Conservation (phyloP, 2,888 invertebrate species). For the Oeneis ivallda region DNA sequence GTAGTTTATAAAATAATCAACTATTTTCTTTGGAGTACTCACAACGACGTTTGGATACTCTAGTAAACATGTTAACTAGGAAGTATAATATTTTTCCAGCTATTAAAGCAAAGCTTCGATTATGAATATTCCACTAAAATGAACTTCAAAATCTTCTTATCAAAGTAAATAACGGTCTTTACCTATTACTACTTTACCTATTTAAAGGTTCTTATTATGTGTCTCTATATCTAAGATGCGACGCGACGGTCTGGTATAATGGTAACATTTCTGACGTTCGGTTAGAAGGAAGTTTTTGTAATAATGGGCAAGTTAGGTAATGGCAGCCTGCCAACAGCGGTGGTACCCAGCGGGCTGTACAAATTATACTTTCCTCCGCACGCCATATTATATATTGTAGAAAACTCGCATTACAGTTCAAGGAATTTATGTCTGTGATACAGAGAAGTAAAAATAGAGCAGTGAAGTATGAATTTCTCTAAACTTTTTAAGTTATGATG, state of each 20-base stretch:
- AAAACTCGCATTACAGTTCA: conserved; percentile 33
- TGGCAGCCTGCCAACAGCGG: conserved; percentile 43
- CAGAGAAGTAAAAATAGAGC: conserved; percentile 6
- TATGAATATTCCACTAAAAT: too few relatives aligned
- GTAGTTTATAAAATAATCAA: too few relatives aligned
- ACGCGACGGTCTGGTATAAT: not conserved
- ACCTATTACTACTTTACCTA: too few relatives aligned
- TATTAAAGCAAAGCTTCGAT: too few relatives aligned
- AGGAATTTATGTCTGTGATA: conserved; percentile 28
- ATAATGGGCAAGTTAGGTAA: conserved; percentile 50
- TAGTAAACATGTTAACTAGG: too few relatives aligned
- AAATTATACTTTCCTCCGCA: conserved; percentile 38
- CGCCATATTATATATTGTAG: conserved; percentile 35
- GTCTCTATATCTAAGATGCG: not conserved
- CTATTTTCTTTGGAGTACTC: too few relatives aligned
- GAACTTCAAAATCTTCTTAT: too few relatives aligned
- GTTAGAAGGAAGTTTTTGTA: conserved; percentile 61
- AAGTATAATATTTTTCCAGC: too few relatives aligned
- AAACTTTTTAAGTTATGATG: conserved; percentile 9
- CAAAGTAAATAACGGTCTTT: too few relatives aligned
- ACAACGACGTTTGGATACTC: too few relatives aligned
- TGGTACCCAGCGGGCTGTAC: conserved; percentile 35
- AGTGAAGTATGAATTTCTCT: conserved; percentile 1
- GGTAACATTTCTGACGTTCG: conserved; percentile 48
- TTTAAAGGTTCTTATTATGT: not conserved